phyloP scores from a whole-genome alignment of 1,140 invertebrate genomes.

The Orchestia grillus region DNA sequence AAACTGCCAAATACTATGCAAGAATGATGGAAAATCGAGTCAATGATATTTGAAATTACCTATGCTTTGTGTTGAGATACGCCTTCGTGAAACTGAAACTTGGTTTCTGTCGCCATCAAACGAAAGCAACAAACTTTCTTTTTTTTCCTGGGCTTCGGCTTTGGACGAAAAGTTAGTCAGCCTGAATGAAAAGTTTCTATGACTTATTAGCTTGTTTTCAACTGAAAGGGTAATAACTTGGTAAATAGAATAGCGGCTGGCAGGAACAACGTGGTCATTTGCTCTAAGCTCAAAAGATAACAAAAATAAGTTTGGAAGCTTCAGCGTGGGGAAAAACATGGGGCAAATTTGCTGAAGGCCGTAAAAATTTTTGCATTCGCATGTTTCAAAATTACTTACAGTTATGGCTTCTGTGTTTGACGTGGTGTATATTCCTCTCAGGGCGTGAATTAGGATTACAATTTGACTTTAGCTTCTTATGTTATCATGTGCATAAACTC shows the following conservation, averaged over 20 bases:
- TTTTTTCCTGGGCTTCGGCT: not conserved
- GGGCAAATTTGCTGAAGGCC: not conserved
- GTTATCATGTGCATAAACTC: not conserved
- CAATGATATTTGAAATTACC: not conserved
- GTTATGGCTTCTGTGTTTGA: too few species aligned
- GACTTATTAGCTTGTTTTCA: not conserved
- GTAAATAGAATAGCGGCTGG: not conserved
- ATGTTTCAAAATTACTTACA: too few species aligned
- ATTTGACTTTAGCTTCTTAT: not conserved
- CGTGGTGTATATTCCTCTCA: too few species aligned
- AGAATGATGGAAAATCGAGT: not conserved
- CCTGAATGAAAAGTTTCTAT: not conserved
- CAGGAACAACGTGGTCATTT: not conserved
- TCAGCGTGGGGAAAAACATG: not conserved
- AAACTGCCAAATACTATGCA: not conserved
- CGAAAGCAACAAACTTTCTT: not conserved
- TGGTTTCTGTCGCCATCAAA: not conserved
- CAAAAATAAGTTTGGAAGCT: not conserved
- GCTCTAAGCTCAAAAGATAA: not conserved
- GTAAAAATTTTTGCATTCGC: too few species aligned
- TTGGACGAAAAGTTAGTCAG: not conserved
- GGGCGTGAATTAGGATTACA: too few species aligned
- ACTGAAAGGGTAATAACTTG: not conserved
- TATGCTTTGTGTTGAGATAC: not conserved
- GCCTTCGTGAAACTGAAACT: not conserved